Percentiles rank a stretch among this genome's conserved stretches.
These are phyloP conservation scores for Syndactyla subalaris DNA, from an alignment of 2,797 vertebrate genomes.

Conservation along the genomic window DNA sequence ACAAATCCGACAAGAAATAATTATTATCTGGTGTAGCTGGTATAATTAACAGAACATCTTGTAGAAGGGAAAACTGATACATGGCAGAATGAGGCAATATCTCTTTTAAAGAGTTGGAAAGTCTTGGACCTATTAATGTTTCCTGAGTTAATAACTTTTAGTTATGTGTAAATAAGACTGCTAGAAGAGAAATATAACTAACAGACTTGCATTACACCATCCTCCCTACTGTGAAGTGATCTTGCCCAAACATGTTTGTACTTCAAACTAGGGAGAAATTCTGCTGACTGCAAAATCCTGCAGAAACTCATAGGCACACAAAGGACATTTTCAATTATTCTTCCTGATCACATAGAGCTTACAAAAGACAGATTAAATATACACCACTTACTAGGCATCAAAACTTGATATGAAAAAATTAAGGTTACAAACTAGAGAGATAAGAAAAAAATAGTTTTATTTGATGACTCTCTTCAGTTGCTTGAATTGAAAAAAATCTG, in stretches of 20 bases:
- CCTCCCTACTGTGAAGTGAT: neutral
- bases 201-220: neutral
- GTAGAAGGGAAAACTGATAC: neutral
- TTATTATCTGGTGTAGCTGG: neutral
- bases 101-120: neutral
- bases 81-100: neutral
- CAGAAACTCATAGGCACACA: neutral
- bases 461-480: rapidly evolving
- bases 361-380: neutral
- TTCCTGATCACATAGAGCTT: neutral
- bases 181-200: neutral
- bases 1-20: neutral
- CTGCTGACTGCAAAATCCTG: neutral
- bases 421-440: neutral
- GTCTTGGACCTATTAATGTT: neutral
- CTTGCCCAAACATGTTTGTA: neutral
- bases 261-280: neutral
- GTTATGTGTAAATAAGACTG: neutral
- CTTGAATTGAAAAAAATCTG: neutral
- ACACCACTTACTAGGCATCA: neutral
- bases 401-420: neutral
- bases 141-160: neutral
- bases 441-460: rapidly evolving
- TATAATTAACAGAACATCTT: neutral
- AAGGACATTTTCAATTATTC: neutral